phyloP scores from a whole-genome alignment of 2,888 invertebrate genomes.

The Diogma glabrata region DNA sequence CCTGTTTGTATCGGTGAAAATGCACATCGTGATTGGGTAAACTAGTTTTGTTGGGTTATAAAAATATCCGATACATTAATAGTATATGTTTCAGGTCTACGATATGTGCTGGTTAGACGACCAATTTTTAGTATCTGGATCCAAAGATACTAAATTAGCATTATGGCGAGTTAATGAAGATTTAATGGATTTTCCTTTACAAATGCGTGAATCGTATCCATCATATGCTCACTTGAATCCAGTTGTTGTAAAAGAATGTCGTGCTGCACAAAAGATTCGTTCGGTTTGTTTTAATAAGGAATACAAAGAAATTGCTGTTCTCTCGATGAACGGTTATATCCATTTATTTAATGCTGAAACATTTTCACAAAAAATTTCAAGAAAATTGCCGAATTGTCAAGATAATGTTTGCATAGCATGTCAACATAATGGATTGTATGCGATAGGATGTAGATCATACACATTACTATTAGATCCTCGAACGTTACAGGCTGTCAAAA shows the following conservation, averaged over 20 bases:
- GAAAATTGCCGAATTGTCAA: conserved; percentile 77
- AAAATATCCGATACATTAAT: too few relatives aligned
- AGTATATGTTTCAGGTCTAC: too few relatives aligned
- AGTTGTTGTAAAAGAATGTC: conserved; percentile 62
- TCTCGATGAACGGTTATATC: conserved; percentile 86
- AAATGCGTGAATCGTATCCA: conserved; percentile 32
- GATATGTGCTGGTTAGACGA: conserved; percentile 96
- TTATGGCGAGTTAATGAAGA: conserved; percentile 68
- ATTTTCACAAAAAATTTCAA: conserved; percentile 74
- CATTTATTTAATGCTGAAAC: conserved; percentile 88
- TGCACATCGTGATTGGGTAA: conserved; percentile 88
- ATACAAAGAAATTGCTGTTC: conserved; percentile 77
- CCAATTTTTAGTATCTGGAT: conserved; percentile 87
- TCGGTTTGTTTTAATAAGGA: conserved; percentile 79
- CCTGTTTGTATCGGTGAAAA: conserved; percentile 86
- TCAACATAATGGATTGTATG: conserved; percentile 78
- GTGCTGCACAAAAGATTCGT: conserved; percentile 62
- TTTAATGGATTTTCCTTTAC: conserved; percentile 30
- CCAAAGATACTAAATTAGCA: conserved; percentile 81
- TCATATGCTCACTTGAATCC: conserved; percentile 48
- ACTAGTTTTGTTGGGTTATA: too few relatives aligned
- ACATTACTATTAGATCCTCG: conserved; percentile 81
- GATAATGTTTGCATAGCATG: conserved; percentile 89
- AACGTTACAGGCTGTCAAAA: conserved; percentile 69
- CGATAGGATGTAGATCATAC: conserved; percentile 88